phyloP scores from a whole-genome alignment of 64 coral and sea anemone genomes.

The Actinia equina region DNA sequence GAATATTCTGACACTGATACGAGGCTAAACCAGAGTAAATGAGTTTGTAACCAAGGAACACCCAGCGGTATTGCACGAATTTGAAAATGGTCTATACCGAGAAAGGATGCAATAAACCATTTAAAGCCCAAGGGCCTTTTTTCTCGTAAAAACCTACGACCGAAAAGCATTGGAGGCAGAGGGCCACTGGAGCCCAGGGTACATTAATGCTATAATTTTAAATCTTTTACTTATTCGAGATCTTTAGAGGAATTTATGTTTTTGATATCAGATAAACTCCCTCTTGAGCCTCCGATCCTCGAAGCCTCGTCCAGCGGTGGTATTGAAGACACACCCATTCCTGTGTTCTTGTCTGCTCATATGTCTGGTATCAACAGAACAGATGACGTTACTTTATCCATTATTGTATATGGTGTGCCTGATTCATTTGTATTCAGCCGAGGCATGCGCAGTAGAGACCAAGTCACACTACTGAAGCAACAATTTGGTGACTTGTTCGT shows the following conservation, averaged over 20 bases:
- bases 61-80: too few relatives aligned
- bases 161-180: too few relatives aligned
- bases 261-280: slow-evolving; percentile 20
- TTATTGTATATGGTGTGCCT: slow-evolving; percentile 30
- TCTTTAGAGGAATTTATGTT: neutral
- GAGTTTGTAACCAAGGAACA: too few relatives aligned
- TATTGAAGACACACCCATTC: slow-evolving; percentile 22
- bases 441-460: slow-evolving; percentile 13
- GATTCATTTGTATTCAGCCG: slow-evolving; percentile 19
- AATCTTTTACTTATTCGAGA: too few relatives aligned
- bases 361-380: neutral
- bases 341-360: slow-evolving; percentile 30
- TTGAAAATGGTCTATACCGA: too few relatives aligned
- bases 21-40: too few relatives aligned
- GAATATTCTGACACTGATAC: too few relatives aligned
- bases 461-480: neutral
- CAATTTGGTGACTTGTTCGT: slow-evolving; percentile 46
- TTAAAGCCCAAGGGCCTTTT: too few relatives aligned
- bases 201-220: too few relatives aligned
- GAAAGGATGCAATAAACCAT: too few relatives aligned
- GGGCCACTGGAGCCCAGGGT: too few relatives aligned
- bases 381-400: neutral
- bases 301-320: slow-evolving; percentile 35
- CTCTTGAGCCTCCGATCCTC: slow-evolving; percentile 30
- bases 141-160: too few relatives aligned